Evolutionary conservation across 2,888 invertebrate species (phyloP), one percentile per base, ranked within the genome.

Genomic region (Caenorhabditis zanzibari): DNA sequence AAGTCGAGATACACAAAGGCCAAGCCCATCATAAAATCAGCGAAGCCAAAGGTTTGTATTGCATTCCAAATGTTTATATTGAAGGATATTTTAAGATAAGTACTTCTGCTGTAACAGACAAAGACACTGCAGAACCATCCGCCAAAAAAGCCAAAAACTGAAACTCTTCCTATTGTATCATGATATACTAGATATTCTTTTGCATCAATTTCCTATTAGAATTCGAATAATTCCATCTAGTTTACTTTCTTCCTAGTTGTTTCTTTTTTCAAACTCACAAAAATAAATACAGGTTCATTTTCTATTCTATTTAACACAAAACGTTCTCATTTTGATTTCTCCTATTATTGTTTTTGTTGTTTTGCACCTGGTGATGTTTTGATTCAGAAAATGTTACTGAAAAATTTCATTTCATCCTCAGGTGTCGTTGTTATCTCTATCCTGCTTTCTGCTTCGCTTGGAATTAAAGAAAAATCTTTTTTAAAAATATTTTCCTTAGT

Each of bases 1-100:
- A 81, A 75, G n/a, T 81, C 81, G 4, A 69, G 81, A 69, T 81
- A 81, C 24, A 54, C 81, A 22, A 74, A 74, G 14, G 69, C 64
- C 5, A 63, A 49, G 32, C 81, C 81, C 10, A 81, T 54, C 38
- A 22, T 73, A 38, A 73, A 66, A 32, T 0, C 41, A 24, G 9
- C 24, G 19, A 71, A 77, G 38, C 32, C 41, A 16, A 75, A 75
- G 66, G 75, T 66, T 16, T 24, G 2, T 22, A 19, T 9, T 19
- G 7, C 24, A 41, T 2, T 24, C 26, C 14, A 14, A 4, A 1
- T 26, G 24, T 47, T 19, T 5, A 54, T 26, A 26, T 12, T 16
- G n/a, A n/a, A n/a, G n/a, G n/a, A 26, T 4, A 28, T 32, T 56
- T 28, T 59, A 58, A 58, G 32, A 32, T 7, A n/a, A 6, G 12